Evolutionary conservation across 2,113 vertebrate species (phyloP).

Genomic region (Cyanoderma ruficeps): DNA sequence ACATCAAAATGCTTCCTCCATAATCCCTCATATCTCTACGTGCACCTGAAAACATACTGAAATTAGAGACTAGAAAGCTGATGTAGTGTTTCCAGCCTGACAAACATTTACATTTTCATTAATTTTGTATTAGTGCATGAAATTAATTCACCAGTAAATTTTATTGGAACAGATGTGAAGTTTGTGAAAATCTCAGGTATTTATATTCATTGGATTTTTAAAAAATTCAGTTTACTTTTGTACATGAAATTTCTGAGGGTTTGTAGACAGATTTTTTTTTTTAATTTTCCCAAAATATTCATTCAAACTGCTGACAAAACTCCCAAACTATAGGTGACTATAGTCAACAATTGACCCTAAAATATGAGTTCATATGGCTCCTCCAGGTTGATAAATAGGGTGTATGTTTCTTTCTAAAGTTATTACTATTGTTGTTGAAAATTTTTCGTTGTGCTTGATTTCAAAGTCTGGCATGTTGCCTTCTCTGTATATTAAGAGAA

Average conservation of each 20-base stretch:
- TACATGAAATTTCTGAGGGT: background rate
- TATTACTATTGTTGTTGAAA: background rate
- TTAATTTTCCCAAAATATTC: background rate
- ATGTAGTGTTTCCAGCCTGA: background rate
- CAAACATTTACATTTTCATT: background rate
- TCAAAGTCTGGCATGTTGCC: background rate
- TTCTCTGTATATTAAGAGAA: background rate
- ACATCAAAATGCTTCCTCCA: background rate
- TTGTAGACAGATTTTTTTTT: background rate
- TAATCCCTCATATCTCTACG: background rate
- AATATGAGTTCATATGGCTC: background rate
- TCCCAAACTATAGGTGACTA: background rate
- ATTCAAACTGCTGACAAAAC: background rate
- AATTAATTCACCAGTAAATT: background rate
- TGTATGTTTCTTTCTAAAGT: background rate
- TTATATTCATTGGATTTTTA: background rate
- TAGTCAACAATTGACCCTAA: background rate
- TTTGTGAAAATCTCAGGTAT: background rate
- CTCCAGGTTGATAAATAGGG: background rate
- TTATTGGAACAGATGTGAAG: background rate
- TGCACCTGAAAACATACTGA: background rate
- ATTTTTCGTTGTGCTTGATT: background rate
- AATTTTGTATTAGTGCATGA: background rate
- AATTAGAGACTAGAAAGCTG: background rate
- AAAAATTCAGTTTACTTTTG: background rate